phyloP scores from a whole-genome alignment of 2,797 vertebrate genomes.

The Sorex maritimensis region DNA sequence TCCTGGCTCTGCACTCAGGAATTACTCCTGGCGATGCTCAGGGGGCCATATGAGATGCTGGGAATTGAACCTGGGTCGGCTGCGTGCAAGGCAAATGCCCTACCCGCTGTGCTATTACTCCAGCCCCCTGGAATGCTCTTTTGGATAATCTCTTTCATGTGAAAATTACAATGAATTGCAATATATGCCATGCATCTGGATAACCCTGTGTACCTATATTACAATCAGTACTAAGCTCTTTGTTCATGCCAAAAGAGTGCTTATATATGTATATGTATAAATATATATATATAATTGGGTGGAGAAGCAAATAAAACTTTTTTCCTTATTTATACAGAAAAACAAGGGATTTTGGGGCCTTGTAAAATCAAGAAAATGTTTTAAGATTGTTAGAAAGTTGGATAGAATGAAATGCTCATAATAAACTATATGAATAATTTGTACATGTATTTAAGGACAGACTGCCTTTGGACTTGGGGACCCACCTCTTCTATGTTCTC shows the following conservation, averaged over 20 bases:
- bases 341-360: constrained; percentile 9
- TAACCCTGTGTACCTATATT: not conserved
- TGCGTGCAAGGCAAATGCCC: too few species aligned
- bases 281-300: not conserved
- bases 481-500: not conserved
- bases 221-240: constrained; percentile 20
- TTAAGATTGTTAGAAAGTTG: not conserved
- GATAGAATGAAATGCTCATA: not conserved
- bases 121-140: not conserved
- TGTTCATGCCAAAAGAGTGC: constrained; percentile 14
- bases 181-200: constrained; percentile 27
- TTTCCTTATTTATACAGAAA: constrained; percentile 27
- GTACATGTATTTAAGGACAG: not conserved
- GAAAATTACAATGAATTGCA: constrained; percentile 53
- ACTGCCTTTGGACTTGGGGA: not conserved
- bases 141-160: not conserved
- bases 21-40: too few species aligned
- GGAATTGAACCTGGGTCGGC: too few species aligned
- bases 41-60: too few species aligned
- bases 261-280: not conserved
- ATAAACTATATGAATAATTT: not conserved
- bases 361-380: not conserved
- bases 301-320: constrained; percentile 36
- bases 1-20: too few species aligned
- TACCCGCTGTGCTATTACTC: not conserved